phyloP scores from a whole-genome alignment of 1,140 invertebrate genomes.

The Mesaphorura yosii region DNA sequence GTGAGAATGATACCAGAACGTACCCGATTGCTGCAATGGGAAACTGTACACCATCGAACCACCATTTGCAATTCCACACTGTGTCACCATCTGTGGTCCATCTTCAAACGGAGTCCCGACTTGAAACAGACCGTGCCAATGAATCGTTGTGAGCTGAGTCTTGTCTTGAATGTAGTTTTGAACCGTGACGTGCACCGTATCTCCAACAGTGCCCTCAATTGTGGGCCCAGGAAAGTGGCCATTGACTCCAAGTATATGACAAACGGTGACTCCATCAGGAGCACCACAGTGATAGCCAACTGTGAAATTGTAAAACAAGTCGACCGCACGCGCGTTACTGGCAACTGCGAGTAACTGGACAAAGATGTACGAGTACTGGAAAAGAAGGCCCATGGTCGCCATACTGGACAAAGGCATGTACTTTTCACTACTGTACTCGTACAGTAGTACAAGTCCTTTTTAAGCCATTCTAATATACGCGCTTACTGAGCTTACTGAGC shows the following conservation, averaged over 20 bases:
- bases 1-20: slow-evolving; percentile 22
- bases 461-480: too few relatives aligned
- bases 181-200: slow-evolving; percentile 8
- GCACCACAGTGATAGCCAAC: background rate
- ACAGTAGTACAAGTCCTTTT: too few relatives aligned
- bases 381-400: too few relatives aligned
- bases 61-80: slow-evolving; percentile 10
- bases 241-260: slow-evolving; percentile 8
- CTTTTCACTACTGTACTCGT: too few relatives aligned
- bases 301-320: background rate
- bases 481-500: too few relatives aligned
- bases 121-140: slow-evolving; percentile 12
- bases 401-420: too few relatives aligned
- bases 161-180: slow-evolving; percentile 9
- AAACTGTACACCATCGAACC: slow-evolving; percentile 9
- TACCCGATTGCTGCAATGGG: slow-evolving; percentile 10
- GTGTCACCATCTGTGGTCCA: slow-evolving; percentile 11
- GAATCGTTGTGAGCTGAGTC: background rate
- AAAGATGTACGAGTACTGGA: too few relatives aligned
- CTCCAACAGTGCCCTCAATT: slow-evolving; percentile 5
- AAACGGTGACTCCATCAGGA: slow-evolving; percentile 15
- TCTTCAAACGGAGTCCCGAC: slow-evolving; percentile 11
- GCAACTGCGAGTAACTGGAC: too few relatives aligned
- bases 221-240: slow-evolving; percentile 12
- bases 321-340: too few relatives aligned